phyloP scores from a whole-genome alignment of 2,113 vertebrate species.

The Corythornis vintsioides region DNA sequence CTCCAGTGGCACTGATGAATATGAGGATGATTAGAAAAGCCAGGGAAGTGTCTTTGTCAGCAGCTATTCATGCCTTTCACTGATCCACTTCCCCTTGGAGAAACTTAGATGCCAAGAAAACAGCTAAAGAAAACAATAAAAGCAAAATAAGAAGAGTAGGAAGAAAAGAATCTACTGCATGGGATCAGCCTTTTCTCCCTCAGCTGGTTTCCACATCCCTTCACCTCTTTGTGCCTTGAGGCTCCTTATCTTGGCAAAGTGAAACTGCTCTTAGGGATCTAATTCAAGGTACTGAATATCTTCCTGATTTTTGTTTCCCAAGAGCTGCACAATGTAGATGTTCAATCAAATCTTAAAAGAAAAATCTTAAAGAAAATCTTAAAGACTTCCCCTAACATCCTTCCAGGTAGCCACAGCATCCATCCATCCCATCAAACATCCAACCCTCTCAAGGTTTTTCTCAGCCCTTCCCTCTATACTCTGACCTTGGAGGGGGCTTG shows the following conservation, averaged over 20 bases:
- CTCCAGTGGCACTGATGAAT: background rate
- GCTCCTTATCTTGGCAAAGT: constrained; percentile 22
- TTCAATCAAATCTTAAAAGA: background rate
- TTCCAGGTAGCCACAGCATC: background rate
- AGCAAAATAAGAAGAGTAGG: background rate
- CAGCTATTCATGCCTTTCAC: background rate
- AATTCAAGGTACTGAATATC: background rate
- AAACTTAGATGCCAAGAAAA: constrained; percentile 28
- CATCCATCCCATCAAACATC: background rate
- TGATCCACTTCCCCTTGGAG: background rate
- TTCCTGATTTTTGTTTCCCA: constrained; percentile 36
- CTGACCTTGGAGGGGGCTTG: no score
- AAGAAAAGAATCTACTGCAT: background rate
- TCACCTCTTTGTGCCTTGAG: background rate
- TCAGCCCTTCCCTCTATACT: background rate
- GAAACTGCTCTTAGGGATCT: background rate
- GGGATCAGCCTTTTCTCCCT: background rate
- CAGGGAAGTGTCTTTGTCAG: background rate
- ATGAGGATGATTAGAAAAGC: background rate
- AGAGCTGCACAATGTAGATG: background rate
- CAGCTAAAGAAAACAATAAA: background rate
- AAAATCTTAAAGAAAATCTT: no score
- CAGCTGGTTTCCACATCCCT: constrained; percentile 2
- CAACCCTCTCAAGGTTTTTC: background rate
- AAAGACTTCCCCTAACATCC: background rate